Evolutionary conservation across 2,797 vertebrate species (phyloP).

Genomic region (Serranus cabrilla): DNA sequence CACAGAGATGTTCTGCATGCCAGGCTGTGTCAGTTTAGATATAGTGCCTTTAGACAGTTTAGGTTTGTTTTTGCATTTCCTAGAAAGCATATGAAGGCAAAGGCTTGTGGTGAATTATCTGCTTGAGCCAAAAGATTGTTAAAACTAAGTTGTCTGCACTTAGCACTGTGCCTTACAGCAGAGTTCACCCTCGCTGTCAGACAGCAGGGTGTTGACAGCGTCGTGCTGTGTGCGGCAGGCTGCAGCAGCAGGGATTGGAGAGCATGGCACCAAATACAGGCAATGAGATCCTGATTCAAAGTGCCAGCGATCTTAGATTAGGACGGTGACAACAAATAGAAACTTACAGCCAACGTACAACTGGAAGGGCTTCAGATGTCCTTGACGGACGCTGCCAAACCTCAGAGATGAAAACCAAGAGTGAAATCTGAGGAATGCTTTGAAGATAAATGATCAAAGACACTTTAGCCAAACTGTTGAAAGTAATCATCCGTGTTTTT

Average conservation of each 20-base stretch:
- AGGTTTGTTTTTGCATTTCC: constrained; percentile 4
- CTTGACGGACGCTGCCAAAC: constrained; percentile 48
- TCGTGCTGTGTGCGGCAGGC: constrained; percentile 5
- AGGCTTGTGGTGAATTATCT: neutral
- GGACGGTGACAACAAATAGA: constrained; percentile 34
- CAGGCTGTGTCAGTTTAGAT: constrained; percentile 15
- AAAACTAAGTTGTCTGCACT: neutral
- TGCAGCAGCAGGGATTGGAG: constrained; percentile 1
- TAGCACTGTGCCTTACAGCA: neutral
- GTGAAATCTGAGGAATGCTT: constrained; percentile 57
- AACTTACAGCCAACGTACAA: constrained; percentile 47
- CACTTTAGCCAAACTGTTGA: constrained; percentile 13
- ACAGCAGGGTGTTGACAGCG: neutral
- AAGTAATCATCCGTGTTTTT: constrained; percentile 6
- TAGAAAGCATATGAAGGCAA: constrained; percentile 11
- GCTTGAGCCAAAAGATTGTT: constrained; percentile 11
- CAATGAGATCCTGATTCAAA: constrained; percentile 13
- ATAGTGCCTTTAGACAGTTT: constrained; percentile 11
- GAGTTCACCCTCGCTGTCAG: neutral
- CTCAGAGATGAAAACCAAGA: constrained; percentile 41
- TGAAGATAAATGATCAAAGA: constrained; percentile 51
- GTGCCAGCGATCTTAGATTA: constrained; percentile 49
- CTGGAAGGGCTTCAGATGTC: constrained; percentile 52
- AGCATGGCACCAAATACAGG: constrained; percentile 31
- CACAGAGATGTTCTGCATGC: constrained; percentile 19